Evolutionary conservation across 2,888 invertebrate species (phyloP), one percentile per base, ranked within the genome.

Genomic region (Xiphydria camelus): DNA sequence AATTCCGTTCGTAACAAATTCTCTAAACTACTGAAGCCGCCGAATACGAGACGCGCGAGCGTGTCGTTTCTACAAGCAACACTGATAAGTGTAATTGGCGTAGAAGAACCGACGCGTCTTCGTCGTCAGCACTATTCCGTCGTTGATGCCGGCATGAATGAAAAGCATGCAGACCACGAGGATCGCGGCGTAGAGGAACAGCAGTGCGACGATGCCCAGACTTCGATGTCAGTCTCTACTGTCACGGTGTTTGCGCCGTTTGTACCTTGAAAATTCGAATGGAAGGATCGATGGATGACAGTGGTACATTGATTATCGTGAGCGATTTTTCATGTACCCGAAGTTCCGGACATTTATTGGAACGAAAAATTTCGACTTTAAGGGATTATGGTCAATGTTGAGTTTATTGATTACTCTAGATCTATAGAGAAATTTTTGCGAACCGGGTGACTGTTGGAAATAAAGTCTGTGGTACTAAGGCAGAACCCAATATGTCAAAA

Each of bases 91-190:
- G 15, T 17, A 34, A 34, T 18, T 34, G 1, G 34, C 19, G n/a
- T 34, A 34, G 15, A 18, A 34, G 19, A 34, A 18, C 17, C 22
- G 37, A 14, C 31, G 40, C 25, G 4, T 34, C 15, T 14, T 55
- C 50, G 57, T 74, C 15, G 77, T 77, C 53, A 83, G 76, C 29
- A 82, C 73, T 42, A 82, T 65, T 15, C 82, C 83, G 40, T 79
- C 77, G 22, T 78, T 77, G 57, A 83, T 79, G n/a, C 79, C 79
- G 26, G 80, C 81, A 57, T 82, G 80, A 56, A 83, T 81, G 59
- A 82, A 76, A 45, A 81, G 73, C 59, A 82, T 67, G 57, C 79
- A 81, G 53, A 80, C 75, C 44, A 79, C 72, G 58, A 83, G 78
- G 53, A 82, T 83, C 52, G 79, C 78, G 42, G 78, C 64, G 60